Evolutionary conservation across 2,888 invertebrate species (phyloP).

Genomic region (Caenorhabditis zanzibari): DNA sequence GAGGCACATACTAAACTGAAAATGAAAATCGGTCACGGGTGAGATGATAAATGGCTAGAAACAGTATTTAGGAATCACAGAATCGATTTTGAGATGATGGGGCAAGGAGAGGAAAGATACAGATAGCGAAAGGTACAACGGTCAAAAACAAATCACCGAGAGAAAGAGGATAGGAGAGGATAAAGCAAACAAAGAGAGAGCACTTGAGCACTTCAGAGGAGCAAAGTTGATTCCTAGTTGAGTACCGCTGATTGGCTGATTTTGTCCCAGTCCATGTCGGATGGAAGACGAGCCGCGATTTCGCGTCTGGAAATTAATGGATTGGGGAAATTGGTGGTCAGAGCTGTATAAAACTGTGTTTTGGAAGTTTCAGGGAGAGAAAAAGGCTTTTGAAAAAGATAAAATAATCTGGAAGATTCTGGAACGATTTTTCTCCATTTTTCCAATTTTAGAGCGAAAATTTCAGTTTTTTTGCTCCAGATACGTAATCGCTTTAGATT

Average conservation of each 20-base stretch:
- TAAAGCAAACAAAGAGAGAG: conserved; percentile 40
- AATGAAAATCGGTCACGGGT: too few relatives aligned
- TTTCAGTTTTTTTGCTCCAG: too few relatives aligned
- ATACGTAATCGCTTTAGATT: too few relatives aligned
- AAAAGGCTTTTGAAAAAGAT: background rate
- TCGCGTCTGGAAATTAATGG: conserved; percentile 34
- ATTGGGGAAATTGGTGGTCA: too few relatives aligned
- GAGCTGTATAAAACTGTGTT: too few relatives aligned
- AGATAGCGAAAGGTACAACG: background rate
- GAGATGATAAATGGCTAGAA: too few relatives aligned
- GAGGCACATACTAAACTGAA: too few relatives aligned
- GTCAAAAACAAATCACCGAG: conserved; percentile 7
- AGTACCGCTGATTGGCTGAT: conserved; percentile 32
- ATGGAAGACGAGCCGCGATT: conserved; percentile 41
- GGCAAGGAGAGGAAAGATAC: conserved; percentile 2
- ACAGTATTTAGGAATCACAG: background rate
- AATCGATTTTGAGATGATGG: background rate
- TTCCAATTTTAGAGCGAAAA: too few relatives aligned
- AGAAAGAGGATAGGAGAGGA: background rate
- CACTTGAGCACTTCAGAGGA: conserved; percentile 30
- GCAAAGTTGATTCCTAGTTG: background rate
- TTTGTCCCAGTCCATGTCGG: conserved; percentile 53
- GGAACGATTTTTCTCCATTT: too few relatives aligned
- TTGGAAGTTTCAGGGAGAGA: too few relatives aligned
- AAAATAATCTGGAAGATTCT: too few relatives aligned